phyloP scores from a whole-genome alignment of 2,888 invertebrate species.

The Orthonevra nobilis region DNA sequence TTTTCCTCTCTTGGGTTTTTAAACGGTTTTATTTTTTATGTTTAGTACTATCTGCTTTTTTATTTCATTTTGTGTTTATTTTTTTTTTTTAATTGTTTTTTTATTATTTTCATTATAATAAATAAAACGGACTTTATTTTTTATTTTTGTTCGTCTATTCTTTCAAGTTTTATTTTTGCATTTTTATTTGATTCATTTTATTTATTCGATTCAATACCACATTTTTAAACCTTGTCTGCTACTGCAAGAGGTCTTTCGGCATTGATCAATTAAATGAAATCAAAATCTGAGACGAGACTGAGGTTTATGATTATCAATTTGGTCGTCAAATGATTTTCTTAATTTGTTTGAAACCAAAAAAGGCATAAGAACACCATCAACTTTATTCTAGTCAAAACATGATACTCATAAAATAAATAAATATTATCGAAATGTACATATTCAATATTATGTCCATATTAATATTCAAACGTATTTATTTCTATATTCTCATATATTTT shows the following conservation, averaged over 20 bases:
- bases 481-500: background rate
- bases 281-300: slow-evolving; percentile 51
- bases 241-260: too few relatives aligned
- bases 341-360: slow-evolving; percentile 31
- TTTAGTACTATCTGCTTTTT: slow-evolving; percentile 61
- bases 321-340: slow-evolving; percentile 25
- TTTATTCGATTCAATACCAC: slow-evolving; percentile 21
- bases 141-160: slow-evolving; percentile 60
- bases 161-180: slow-evolving; percentile 43
- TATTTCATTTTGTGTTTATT: slow-evolving; percentile 57
- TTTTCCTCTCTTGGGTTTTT: slow-evolving; percentile 56
- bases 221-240: slow-evolving; percentile 5
- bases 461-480: slow-evolving; percentile 6
- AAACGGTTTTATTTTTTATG: slow-evolving; percentile 71
- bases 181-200: slow-evolving; percentile 46
- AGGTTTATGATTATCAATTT: slow-evolving; percentile 49
- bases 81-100: slow-evolving; percentile 53
- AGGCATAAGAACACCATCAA: slow-evolving; percentile 27
- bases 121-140: slow-evolving; percentile 59
- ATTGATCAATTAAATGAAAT: slow-evolving; percentile 15
- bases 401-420: slow-evolving; percentile 40
- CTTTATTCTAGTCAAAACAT: slow-evolving; percentile 62
- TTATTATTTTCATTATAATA: slow-evolving; percentile 51
- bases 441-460: slow-evolving; percentile 7
- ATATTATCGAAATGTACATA: slow-evolving; percentile 7